Evolutionary conservation across 1,140 invertebrate genomes (phyloP).

Genomic region (Planococcus citri): DNA sequence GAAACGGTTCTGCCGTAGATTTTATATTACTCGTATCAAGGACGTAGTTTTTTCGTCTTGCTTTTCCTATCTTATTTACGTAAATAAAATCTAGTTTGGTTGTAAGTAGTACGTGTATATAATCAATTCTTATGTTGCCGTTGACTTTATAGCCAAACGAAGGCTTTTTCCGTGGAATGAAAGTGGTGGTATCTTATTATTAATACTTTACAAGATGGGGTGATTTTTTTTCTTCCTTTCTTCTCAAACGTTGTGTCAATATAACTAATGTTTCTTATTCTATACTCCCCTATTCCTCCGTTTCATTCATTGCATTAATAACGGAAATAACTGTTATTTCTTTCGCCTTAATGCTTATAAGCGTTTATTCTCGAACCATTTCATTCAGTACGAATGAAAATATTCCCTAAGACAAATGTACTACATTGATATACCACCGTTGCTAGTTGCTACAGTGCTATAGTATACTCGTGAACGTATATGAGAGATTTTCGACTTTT

Average conservation of each 20-base stretch:
- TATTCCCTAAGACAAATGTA: background rate
- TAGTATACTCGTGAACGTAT: no score
- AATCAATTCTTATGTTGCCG: background rate
- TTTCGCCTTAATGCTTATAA: slow-evolving; percentile 7
- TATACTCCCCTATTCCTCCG: background rate
- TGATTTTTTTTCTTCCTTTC: background rate
- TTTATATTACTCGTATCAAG: background rate
- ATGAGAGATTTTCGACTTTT: no score
- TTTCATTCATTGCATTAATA: background rate
- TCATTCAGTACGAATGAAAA: background rate
- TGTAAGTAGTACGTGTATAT: background rate
- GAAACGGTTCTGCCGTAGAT: background rate
- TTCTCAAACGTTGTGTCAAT: background rate
- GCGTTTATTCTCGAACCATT: slow-evolving; percentile 6
- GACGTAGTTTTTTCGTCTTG: background rate
- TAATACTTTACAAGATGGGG: slow-evolving; percentile 5
- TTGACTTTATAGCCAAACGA: background rate
- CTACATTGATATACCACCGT: background rate
- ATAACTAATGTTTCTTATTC: background rate
- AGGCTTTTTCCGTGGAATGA: background rate
- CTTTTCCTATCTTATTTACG: background rate
- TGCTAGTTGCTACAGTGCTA: no score
- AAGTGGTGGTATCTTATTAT: background rate
- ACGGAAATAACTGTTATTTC: background rate
- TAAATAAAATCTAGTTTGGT: background rate